phyloP scores from a whole-genome alignment of 2,888 invertebrate species.

The Drosophila cyrtoloma region DNA sequence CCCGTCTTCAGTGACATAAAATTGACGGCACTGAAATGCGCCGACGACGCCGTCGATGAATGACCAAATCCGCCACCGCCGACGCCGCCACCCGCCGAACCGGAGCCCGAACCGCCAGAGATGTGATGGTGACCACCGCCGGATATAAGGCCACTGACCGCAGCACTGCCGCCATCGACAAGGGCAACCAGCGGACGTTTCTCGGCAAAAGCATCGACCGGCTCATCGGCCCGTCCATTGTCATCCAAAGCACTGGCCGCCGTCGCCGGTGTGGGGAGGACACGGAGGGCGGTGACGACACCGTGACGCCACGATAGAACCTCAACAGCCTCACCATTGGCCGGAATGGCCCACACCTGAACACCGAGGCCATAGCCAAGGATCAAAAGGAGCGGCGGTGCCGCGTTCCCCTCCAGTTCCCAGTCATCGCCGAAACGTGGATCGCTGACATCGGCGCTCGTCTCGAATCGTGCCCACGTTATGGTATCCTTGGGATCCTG shows the following conservation, averaged over 20 bases:
- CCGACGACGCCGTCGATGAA: conserved; percentile 85
- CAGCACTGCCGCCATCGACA: conserved; percentile 93
- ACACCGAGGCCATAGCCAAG: conserved; percentile 95
- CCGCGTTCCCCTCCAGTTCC: conserved; percentile 88
- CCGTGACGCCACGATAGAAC: conserved; percentile 98
- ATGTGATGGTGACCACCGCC: conserved; percentile 88
- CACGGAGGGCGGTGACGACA: conserved; percentile 91
- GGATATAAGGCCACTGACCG: conserved; percentile 88
- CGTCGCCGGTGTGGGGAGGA: conserved; percentile 92
- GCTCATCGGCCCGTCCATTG: conserved; percentile 85
- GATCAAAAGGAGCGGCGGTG: conserved; percentile 93
- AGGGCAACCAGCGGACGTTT: conserved; percentile 96
- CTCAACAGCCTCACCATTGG: conserved; percentile 97
- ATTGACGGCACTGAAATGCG: conserved; percentile 91
- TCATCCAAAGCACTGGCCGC: conserved; percentile 73
- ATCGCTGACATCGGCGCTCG: conserved; percentile 92
- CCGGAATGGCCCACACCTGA: conserved; percentile 94
- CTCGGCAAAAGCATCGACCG: conserved; percentile 89
- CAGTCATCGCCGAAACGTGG: conserved; percentile 89
- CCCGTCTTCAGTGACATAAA: conserved; percentile 90
- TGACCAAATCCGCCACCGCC: conserved; percentile 85
- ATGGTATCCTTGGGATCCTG: conserved; percentile 87
- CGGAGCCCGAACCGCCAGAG: conserved; percentile 85
- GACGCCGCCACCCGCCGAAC: conserved; percentile 87
- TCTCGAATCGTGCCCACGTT: conserved; percentile 90